These are phyloP conservation scores for Macaca mulatta DNA, from an alignment of 2,113 vertebrate species.

Conservation along the genomic window DNA sequence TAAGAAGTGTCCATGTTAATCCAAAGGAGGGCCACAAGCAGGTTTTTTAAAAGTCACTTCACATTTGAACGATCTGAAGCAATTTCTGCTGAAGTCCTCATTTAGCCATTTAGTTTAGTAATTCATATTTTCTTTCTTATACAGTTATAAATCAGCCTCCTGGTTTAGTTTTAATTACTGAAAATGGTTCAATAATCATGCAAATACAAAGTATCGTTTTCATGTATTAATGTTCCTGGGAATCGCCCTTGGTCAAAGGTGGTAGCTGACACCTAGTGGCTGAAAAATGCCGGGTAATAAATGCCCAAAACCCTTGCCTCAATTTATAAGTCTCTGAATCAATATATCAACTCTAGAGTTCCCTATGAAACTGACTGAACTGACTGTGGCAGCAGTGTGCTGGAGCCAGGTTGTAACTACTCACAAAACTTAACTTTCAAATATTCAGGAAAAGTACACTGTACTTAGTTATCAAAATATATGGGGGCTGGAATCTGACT, in stretches of 20 bases:
- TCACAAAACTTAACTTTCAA: not conserved
- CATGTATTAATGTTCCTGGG: not conserved
- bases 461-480: not conserved
- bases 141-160: not conserved
- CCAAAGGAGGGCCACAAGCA: not conserved
- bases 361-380: not conserved
- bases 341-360: not conserved
- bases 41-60: not conserved
- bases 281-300: not conserved
- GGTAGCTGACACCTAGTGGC: not conserved
- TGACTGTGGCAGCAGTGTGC: not conserved
- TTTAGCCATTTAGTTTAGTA: not conserved
- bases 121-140: not conserved
- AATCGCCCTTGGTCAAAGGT: not conserved
- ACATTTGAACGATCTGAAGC: not conserved
- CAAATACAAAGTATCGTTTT: not conserved
- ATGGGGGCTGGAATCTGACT: not conserved
- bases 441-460: not conserved
- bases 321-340: not conserved
- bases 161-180: constrained; percentile 19
- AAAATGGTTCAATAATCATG: not conserved
- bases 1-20: not conserved
- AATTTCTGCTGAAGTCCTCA: not conserved
- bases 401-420: not conserved
- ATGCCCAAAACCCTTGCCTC: not conserved